A percentile compares a stretch with the other conserved stretches of the same genome.
Conservation (phyloP, 2,113 vertebrate species). For the Spheniscus mendiculus region DNA sequence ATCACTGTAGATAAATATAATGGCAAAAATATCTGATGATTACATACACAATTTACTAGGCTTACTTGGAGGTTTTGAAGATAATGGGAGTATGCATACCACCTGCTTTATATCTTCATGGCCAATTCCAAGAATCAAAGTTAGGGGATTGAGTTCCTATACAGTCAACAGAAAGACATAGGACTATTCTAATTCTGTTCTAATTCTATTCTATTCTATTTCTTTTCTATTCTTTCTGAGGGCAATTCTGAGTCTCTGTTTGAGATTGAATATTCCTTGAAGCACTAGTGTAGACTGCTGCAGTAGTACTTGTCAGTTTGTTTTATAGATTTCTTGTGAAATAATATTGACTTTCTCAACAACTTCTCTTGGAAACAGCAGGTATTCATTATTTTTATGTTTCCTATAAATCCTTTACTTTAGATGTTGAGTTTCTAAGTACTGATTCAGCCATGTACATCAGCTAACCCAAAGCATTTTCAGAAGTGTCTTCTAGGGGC, state of each 20-base stretch:
- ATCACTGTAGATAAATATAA: neutral
- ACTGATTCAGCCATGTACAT: neutral
- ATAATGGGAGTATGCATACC: neutral
- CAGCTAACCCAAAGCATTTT: neutral
- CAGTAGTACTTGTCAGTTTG: constrained; percentile 39
- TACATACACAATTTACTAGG: neutral
- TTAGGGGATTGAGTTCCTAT: neutral
- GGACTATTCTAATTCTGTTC: neutral
- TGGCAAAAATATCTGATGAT: neutral
- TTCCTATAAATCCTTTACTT: neutral
- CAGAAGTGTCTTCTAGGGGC: neutral
- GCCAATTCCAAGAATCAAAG: neutral
- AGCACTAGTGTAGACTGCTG: neutral
- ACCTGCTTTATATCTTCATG: neutral
- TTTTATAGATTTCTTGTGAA: constrained; percentile 57
- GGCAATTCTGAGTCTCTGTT: neutral
- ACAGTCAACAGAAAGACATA: neutral
- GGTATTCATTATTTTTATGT: constrained; percentile 47
- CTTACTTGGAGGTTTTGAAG: neutral
- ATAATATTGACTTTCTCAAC: constrained; percentile 55
- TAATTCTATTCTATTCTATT: neutral
- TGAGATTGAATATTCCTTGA: neutral
- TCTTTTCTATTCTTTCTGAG: neutral
- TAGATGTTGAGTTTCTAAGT: neutral
- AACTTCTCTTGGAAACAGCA: constrained; percentile 32